Evolutionary conservation across 2,888 invertebrate species (phyloP), one percentile per base, ranked within the genome.

Genomic region (Girardia tigrina): DNA sequence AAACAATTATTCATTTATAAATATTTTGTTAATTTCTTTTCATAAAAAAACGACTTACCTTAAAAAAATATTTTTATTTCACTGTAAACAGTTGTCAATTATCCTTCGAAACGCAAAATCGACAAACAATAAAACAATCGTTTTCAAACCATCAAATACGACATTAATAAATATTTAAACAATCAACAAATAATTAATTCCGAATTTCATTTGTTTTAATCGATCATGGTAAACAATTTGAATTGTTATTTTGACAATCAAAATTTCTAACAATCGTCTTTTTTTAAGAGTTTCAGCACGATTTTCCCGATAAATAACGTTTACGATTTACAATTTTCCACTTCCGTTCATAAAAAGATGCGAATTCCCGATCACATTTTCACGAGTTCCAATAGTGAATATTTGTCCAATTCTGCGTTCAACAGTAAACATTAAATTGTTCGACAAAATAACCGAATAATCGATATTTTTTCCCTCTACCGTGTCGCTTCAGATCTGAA

Each of bases 311-410:
- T 56, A 4, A 56, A 56, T 23, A 56, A 16, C 56, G 23, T 20
- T 16, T 56, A 56, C 23, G 56, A 56, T n/a, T n/a, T 56, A n/a
- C 56, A 56, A 23, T 56, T 56, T n/a, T 56, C 56, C n/a, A 56
- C 56, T 6, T 20, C 56, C n/a, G 56, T 56, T 4, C 56, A 56
- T n/a, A 56, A 56, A n/a, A 56, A 56, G n/a, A 56, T 56, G 56
- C 4, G 56, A n/a, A 56, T 56, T 56, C 56, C 56, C 4, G 56
- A 56, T 23, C 56, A 56, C n/a, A 56, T 56, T 20, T 56, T 56
- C 56, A 56, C 20, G 6, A 23, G 20, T 2, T 20, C n/a, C 8
- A 56, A 56, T 23, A 56, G 56, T 16, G 56, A 56, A 56, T 56
- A 23, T 56, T 56, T 23, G 6, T n/a, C n/a, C 56, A 56, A 23